Percentiles rank a stretch among this genome's conserved stretches.
These are phyloP conservation scores for Brotula barbata DNA, from an alignment of 2,797 vertebrate species.

Conservation along the genomic window DNA sequence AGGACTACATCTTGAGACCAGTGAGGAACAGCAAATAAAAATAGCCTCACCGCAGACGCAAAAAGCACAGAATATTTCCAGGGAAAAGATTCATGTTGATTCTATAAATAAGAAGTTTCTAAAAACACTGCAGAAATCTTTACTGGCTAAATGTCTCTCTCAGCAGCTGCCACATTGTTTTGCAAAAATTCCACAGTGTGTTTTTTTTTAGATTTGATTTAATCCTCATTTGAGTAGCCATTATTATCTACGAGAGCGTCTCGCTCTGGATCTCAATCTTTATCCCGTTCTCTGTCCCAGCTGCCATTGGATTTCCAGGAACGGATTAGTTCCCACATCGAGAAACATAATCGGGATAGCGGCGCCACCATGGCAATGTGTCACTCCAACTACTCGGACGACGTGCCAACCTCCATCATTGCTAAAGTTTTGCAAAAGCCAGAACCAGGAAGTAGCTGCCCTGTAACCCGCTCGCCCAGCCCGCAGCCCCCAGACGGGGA, in stretches of 20 bases:
- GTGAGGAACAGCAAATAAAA: conserved; percentile 31
- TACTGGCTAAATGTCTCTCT: conserved; percentile 1
- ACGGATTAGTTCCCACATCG: conserved; percentile 87
- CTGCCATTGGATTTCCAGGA: conserved; percentile 90
- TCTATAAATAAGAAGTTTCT: conserved; percentile 34
- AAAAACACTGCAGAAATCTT: conserved; percentile 10
- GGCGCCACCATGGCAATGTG: conserved; percentile 80
- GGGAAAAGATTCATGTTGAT: conserved; percentile 20
- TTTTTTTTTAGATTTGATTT: too few species aligned
- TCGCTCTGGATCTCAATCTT: not conserved
- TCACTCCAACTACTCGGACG: conserved; percentile 84
- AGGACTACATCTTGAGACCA: conserved; percentile 32
- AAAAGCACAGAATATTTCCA: conserved; percentile 3
- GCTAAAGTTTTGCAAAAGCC: conserved; percentile 91
- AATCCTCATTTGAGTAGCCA: not conserved
- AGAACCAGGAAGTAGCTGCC: conserved; percentile 83
- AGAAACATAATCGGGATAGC: conserved; percentile 79
- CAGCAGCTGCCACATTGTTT: conserved; percentile 13
- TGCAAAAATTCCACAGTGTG: not conserved
- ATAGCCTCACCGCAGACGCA: conserved; percentile 16
- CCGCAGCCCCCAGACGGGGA: conserved; percentile 80
- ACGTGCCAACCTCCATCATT: conserved; percentile 85
- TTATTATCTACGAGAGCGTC: not conserved
- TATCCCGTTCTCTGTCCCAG: conserved; percentile 68
- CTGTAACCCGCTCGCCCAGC: conserved; percentile 83